Conservation (phyloP, 1,140 invertebrate genomes). For the Caenorhabditis inopinata region DNA sequence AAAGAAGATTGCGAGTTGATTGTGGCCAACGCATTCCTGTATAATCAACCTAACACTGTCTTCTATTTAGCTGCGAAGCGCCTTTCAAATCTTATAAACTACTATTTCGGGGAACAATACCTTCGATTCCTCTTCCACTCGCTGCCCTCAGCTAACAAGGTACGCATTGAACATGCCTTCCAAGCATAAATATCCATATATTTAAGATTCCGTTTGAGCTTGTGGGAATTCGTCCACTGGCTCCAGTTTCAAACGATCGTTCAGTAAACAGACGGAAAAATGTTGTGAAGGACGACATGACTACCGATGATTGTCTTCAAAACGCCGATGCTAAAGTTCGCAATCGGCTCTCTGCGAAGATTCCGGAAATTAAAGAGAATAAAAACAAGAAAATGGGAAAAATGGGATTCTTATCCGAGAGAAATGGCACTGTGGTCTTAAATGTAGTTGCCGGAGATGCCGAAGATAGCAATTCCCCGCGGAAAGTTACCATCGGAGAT, state of each 20-base stretch:
- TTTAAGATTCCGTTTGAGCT: conserved; percentile 10
- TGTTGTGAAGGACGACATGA: conserved; percentile 12
- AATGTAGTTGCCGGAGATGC: conserved; percentile 37
- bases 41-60: conserved; percentile 60
- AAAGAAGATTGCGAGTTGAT: conserved; percentile 55
- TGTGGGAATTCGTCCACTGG: not conserved
- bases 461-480: not conserved
- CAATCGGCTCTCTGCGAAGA: conserved; percentile 3
- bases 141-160: conserved; percentile 57
- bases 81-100: conserved; percentile 50
- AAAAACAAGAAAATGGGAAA: conserved; percentile 36
- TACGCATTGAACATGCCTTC: no score
- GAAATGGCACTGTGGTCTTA: conserved; percentile 31
- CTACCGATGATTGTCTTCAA: conserved; percentile 36
- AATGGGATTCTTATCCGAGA: conserved; percentile 9
- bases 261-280: not conserved
- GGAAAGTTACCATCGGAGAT: not conserved
- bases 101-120: conserved; percentile 63
- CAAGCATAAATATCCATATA: no score
- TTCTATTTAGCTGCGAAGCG: conserved; percentile 63
- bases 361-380: not conserved
- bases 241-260: not conserved
- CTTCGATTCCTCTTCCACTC: conserved; percentile 59
- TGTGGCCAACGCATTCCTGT: conserved; percentile 58
- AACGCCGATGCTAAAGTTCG: conserved; percentile 29